Base-by-base conservation (phyloP, 2,113 vertebrate genomes). In the Tupaia chinensis region DNA sequence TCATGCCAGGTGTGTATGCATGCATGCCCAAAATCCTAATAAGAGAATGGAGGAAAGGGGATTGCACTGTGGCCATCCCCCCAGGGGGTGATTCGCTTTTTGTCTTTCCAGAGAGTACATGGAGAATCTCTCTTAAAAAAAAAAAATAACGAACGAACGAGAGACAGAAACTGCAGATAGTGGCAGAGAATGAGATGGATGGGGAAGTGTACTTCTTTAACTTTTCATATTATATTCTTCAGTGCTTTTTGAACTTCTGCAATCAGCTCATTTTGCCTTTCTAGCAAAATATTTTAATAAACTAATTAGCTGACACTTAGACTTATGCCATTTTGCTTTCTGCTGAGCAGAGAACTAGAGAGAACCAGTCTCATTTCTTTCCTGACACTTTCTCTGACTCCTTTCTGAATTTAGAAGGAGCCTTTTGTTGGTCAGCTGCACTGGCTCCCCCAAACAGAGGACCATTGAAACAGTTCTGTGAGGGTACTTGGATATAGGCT, bases 261-360 rank as follows among this genome's bases (percentile, higher is more conserved):
- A 87, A 61, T 89, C 84, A 65, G 19, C 25, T 76, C 65, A 11
- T 34, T 80, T 70, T 80, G 32, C 7, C 14, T 93, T 83, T 53
- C 79, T 1, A 84, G 60, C 68, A 80, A 87, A 82, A 63, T 93
- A 91, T 58, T 95, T 89, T 73, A 92, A 92, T 93, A 89, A 92
- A 61, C 23, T n/a, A 95, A 81, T 32, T 63, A 81, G 53, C 58
- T 81, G 23, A 54, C 10, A 83, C 13, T 72, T 69, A 34, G n/a
- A 14, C 69, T 82, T 77, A 95, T 83, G 44, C 9, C 63, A 17
- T 60, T 81, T 29, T 60, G 4, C 22, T 89, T 94, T 96, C 80
- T 89, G 29, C 32, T 87, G 66, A 84, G 66, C 32, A 95, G 11
- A 95, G 54, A 92, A 89, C 53, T 83, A 65, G 14, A 86, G 12